Evolutionary conservation across 92 coral and sea anemone species (phyloP).

Genomic region (Siderastrea radians): DNA sequence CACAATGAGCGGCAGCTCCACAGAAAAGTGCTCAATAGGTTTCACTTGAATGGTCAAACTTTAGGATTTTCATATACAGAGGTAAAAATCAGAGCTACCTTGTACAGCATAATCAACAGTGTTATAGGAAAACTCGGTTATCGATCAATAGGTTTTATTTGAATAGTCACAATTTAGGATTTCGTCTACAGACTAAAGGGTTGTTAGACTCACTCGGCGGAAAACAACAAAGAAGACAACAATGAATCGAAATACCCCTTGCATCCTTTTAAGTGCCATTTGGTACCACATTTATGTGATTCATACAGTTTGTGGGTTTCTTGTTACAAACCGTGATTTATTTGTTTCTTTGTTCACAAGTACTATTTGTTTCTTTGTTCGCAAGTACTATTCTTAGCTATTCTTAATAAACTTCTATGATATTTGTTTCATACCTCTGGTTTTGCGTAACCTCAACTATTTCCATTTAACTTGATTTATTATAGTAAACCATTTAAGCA

Average conservation of each 20-base stretch:
- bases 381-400: neutral
- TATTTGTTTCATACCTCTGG: conserved; percentile 17
- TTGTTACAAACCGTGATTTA: neutral
- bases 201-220: no score
- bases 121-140: neutral
- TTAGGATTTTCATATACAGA: neutral
- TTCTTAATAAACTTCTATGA: neutral
- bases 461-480: neutral
- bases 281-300: neutral
- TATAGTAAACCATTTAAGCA: neutral
- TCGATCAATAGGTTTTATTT: neutral
- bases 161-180: neutral
- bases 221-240: no score
- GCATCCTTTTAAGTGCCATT: neutral
- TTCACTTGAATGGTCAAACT: neutral
- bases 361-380: neutral
- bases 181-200: no score
- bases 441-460: conserved; percentile 21
- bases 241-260: neutral
- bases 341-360: conserved; percentile 19
- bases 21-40: neutral
- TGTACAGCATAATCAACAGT: neutral
- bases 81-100: neutral
- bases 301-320: neutral
- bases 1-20: neutral